Evolutionary conservation across 2,888 invertebrate species (phyloP), one percentile per base, ranked within the genome.

Genomic region (Tyria jacobaeae): DNA sequence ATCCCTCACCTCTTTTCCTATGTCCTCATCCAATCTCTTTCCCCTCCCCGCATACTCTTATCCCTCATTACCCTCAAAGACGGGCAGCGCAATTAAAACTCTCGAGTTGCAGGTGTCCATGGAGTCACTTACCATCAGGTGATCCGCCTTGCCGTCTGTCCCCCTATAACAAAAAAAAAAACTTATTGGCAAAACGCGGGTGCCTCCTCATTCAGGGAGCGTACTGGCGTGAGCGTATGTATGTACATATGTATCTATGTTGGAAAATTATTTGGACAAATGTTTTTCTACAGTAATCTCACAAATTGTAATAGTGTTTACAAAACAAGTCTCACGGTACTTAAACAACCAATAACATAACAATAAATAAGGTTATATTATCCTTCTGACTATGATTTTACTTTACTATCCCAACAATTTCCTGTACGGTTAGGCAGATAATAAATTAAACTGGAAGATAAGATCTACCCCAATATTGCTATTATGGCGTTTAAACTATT

Each of bases 361-460:
- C 44, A 44, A 44, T 44, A 44, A 21, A 21, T 21, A 44, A 21
- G n/a, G 21, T 21, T 44, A 44, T 24, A 35, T 35, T 51, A 34
- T 25, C 27, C 3, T 6, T 14, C 24, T 51, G 21, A 21, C 17
- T 21, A 35, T 31, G 41, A 53, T 57, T 71, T 62, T 25, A 25
- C 44, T 47, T 15, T 53, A 53, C 51, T 54, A 53, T 25, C 37
- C 24, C 25, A 31, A n/a, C 24, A 37, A 59, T 69, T 61, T 57
- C 60, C 60, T 15, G 48, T 44, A 44, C 47, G 54, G 41, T 66
- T 51, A 69, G 57, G 50, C 56, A 53, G 49, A 54, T 62, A 57
- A 69, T 76, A 73, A 73, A 73, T 70, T 70, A 35, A 52, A 35
- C 44, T 27, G 10, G 25, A 39, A 44, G 76, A 73, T 73, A 76